Evolutionary conservation across 2,888 invertebrate species (phyloP).

Genomic region (Nomada ferruginata): DNA sequence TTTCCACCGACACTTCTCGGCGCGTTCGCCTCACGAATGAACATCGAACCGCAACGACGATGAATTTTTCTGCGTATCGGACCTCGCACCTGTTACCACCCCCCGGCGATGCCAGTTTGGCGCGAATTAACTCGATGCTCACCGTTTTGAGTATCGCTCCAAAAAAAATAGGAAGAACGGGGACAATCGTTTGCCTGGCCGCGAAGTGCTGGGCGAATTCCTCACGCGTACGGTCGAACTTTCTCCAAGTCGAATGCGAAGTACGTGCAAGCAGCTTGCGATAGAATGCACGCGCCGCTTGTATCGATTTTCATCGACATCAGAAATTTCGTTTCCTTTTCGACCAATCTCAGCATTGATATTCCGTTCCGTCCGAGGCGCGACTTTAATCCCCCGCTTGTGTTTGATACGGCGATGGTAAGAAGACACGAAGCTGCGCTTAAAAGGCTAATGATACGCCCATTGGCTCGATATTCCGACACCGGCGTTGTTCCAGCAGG

Average conservation of each 20-base stretch:
- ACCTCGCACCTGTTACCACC: background rate
- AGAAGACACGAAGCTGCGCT: slow-evolving; percentile 22
- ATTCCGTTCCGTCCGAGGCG: no score
- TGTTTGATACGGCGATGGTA: slow-evolving; percentile 5
- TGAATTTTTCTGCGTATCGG: slow-evolving; percentile 12
- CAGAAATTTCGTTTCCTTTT: slow-evolving; percentile 54
- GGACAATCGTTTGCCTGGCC: background rate
- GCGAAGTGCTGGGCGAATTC: slow-evolving; percentile 45
- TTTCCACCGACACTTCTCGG: slow-evolving; percentile 17
- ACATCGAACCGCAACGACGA: background rate
- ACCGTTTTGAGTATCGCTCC: background rate
- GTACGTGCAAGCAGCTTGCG: slow-evolving; percentile 54
- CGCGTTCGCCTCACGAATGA: slow-evolving; percentile 33
- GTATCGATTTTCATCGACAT: slow-evolving; percentile 56
- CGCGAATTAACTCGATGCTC: background rate
- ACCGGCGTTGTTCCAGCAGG: slow-evolving; percentile 45
- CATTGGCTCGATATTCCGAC: slow-evolving; percentile 35
- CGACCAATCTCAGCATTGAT: background rate
- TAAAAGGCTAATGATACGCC: slow-evolving; percentile 59
- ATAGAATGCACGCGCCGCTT: slow-evolving; percentile 55
- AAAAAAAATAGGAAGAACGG: background rate
- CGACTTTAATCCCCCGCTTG: background rate
- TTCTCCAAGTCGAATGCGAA: slow-evolving; percentile 51
- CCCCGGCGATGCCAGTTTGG: no score
- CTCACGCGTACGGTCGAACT: slow-evolving; percentile 47